phyloP scores from a whole-genome alignment of 2,888 invertebrate genomes.

The Nymphalis c-album region DNA sequence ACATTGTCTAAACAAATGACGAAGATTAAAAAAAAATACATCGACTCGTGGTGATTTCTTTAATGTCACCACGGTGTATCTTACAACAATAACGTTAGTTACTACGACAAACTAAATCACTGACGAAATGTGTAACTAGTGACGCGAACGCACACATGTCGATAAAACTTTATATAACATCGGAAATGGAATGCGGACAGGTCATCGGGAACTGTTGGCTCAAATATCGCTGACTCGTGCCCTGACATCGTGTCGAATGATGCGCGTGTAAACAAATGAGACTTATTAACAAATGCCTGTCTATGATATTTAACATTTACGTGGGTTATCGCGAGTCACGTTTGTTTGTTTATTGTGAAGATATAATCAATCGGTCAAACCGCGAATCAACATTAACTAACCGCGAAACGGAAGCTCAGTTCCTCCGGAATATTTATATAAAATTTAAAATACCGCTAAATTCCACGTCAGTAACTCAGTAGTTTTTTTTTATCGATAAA shows the following conservation, averaged over 20 bases:
- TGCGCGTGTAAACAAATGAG: conserved; percentile 57
- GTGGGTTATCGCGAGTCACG: conserved; percentile 8
- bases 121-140: conserved; percentile 22
- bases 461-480: too few species aligned
- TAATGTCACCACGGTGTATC: conserved; percentile 18
- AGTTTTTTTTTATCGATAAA: neutral
- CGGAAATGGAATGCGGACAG: conserved; percentile 8
- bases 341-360: neutral
- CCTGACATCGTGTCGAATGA: conserved; percentile 52
- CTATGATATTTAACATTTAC: conserved; percentile 25
- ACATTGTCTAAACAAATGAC: conserved; percentile 14
- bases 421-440: neutral
- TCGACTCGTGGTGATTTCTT: conserved; percentile 27
- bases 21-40: conserved; percentile 22
- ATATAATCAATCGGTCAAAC: neutral
- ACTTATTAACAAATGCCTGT: conserved; percentile 44
- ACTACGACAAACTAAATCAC: conserved; percentile 29
- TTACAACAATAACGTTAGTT: conserved; percentile 14
- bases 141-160: conserved; percentile 23
- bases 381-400: neutral
- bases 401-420: neutral
- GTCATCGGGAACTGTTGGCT: conserved; percentile 8
- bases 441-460: neutral
- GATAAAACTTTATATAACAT: conserved; percentile 29
- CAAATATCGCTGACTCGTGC: conserved; percentile 39